A percentile compares a stretch with the other conserved stretches of the same genome.
Evolutionary conservation across 2,113 vertebrate genomes (phyloP).

Genomic region (human): GRCh38 chr20:17824001-17824500

Average conservation of each 20-base stretch:
- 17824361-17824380: not conserved
- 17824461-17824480: not conserved
- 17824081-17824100: not conserved
- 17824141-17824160: not conserved
- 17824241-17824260: not conserved
- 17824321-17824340: not conserved
- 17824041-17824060: not conserved
- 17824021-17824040: not conserved
- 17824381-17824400: no score
- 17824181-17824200: not conserved
- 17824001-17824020: not conserved
- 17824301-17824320: not conserved
- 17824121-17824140: not conserved
- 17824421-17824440: not conserved
- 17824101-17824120: not conserved
- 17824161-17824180: rapidly evolving
- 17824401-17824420: not conserved
- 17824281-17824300: not conserved
- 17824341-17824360: not conserved
- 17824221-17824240: not conserved
- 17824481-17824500: not conserved
- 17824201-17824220: not conserved
- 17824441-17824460: not conserved
- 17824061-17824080: not conserved
- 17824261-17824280: not conserved